Conservation (phyloP, 2,797 vertebrate genomes). For the Acomys russatus region DNA sequence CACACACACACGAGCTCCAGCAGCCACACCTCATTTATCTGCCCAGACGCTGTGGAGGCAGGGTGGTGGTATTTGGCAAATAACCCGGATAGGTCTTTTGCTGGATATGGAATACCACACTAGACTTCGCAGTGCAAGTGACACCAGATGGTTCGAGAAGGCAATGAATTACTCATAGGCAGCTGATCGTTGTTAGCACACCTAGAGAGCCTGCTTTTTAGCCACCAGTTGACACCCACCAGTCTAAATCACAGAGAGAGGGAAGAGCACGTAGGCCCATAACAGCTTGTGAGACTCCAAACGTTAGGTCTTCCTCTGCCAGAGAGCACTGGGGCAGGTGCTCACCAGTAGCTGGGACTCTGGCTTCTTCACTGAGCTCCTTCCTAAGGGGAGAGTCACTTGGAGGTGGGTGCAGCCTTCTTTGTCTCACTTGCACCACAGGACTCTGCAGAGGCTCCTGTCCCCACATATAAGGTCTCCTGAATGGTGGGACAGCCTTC, state of each 20-base stretch:
- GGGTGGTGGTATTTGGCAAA: neutral
- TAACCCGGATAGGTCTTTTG: neutral
- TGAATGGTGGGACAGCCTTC: neutral
- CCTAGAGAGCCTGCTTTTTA: slow-evolving; percentile 34
- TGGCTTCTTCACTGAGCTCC: neutral
- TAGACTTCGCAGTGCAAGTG: slow-evolving; percentile 4
- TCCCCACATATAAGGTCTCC: neutral
- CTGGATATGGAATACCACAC: neutral
- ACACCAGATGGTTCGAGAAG: slow-evolving; percentile 72
- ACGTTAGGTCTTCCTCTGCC: neutral
- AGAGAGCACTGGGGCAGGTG: neutral
- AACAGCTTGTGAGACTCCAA: neutral
- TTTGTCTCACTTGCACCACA: neutral
- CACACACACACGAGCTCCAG: neutral
- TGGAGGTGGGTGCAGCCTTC: neutral
- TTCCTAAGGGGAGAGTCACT: neutral
- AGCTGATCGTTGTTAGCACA: slow-evolving; percentile 32
- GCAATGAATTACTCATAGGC: slow-evolving; percentile 64
- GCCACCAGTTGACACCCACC: slow-evolving; percentile 41
- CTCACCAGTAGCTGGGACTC: neutral
- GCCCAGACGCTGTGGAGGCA: neutral
- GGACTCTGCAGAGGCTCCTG: neutral
- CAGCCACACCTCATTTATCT: neutral
- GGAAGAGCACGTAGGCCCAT: slow-evolving; percentile 25
- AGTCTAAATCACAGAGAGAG: neutral